These are phyloP conservation scores for Hephaestus fuliginosus DNA, from an alignment of 2,797 vertebrate genomes.

Conservation along the genomic window DNA sequence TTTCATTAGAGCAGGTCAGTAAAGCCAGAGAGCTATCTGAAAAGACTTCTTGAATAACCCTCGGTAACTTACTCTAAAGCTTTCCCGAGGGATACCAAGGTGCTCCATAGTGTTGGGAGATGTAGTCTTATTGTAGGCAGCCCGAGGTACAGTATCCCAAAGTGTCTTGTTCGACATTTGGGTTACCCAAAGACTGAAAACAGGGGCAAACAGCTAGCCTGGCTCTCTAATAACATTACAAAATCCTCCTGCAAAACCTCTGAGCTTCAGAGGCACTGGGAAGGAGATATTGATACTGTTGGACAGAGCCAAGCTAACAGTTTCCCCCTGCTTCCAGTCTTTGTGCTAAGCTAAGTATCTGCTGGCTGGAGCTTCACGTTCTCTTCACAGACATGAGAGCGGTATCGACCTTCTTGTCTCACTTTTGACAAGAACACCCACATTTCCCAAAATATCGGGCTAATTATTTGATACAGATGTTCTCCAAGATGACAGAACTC, in stretches of 20 bases:
- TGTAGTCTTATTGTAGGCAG: neutral
- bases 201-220: neutral
- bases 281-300: neutral
- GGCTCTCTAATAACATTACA: neutral
- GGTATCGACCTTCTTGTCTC: neutral
- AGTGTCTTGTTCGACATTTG: neutral
- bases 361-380: neutral
- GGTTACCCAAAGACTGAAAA: conserved; percentile 8
- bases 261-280: neutral
- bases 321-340: neutral
- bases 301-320: neutral
- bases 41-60: neutral
- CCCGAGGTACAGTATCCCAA: neutral
- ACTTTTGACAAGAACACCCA: neutral
- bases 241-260: neutral
- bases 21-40: neutral
- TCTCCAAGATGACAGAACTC: neutral
- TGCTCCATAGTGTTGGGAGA: neutral
- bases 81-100: neutral
- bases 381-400: too few species aligned
- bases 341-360: neutral
- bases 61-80: neutral
- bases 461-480: neutral
- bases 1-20: neutral
- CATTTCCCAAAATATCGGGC: neutral